Evolutionary conservation across 1,140 invertebrate species (phyloP).

Genomic region (Caerostris extrusa): DNA sequence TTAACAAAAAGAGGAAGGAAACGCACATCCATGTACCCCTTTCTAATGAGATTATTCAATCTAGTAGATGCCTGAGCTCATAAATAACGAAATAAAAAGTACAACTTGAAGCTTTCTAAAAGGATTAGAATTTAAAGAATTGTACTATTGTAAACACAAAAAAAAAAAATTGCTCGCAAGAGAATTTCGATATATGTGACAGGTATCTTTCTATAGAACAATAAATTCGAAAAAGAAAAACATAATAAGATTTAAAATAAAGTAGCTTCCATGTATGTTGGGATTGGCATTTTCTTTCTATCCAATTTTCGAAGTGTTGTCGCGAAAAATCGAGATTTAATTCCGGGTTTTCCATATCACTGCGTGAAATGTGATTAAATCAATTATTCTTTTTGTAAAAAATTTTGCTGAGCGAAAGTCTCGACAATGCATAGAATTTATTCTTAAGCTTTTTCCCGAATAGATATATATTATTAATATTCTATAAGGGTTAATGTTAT

Average conservation of each 20-base stretch:
- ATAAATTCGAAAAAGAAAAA: background rate
- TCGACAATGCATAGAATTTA: background rate
- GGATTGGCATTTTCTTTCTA: background rate
- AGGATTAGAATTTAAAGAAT: background rate
- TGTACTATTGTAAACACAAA: background rate
- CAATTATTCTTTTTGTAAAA: background rate
- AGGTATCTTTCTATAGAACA: background rate
- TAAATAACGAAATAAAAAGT: background rate
- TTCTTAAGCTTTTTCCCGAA: no score
- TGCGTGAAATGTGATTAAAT: background rate
- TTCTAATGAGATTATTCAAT: slow-evolving; percentile 2
- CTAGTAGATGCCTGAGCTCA: background rate
- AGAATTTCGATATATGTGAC: background rate
- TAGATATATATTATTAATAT: no score
- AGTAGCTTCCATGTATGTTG: background rate
- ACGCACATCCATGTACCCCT: background rate
- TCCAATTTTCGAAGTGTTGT: slow-evolving; percentile 31
- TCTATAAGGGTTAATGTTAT: no score
- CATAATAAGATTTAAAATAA: slow-evolving; percentile 50
- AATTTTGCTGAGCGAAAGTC: background rate
- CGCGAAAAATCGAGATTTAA: background rate
- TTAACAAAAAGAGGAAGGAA: background rate
- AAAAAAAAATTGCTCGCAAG: background rate
- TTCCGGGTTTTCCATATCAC: background rate
- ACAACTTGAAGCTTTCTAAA: background rate